phyloP scores from a whole-genome alignment of 2,888 invertebrate species.

The Cantharis rufa region DNA sequence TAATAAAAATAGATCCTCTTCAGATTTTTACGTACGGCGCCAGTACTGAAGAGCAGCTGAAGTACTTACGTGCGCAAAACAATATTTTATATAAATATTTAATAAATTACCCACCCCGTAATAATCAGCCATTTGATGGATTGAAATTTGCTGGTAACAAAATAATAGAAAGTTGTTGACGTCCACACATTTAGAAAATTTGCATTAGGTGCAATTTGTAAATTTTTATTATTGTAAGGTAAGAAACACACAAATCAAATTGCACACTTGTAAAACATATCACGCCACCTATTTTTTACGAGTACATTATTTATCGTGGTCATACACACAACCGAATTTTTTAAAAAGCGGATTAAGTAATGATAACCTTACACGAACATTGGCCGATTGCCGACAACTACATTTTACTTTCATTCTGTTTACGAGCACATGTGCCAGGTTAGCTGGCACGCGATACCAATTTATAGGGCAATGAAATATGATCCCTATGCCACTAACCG shows the following conservation, averaged over 20 bases:
- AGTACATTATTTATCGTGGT: background rate
- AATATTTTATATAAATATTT: background rate
- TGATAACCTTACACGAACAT: conserved; percentile 18
- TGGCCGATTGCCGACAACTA: conserved; percentile 23
- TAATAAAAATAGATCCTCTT: background rate
- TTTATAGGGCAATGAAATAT: conserved; percentile 20
- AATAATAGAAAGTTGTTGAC: background rate
- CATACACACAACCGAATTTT: background rate
- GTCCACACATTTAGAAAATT: background rate
- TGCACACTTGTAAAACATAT: background rate
- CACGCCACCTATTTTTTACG: background rate
- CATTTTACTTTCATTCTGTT: conserved; percentile 25
- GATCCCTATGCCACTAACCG: conserved; percentile 13
- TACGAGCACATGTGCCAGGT: conserved; percentile 33
- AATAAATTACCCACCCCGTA: conserved; percentile 29
- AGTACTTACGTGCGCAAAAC: background rate
- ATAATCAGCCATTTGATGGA: conserved; percentile 31
- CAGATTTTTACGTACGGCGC: background rate
- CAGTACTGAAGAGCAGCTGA: background rate
- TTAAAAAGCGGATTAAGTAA: conserved; percentile 3
- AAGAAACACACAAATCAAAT: background rate
- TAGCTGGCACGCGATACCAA: conserved; percentile 37
- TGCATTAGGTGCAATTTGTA: background rate
- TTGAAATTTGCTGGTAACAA: background rate
- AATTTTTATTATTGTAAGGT: background rate